Evolutionary conservation across 2,888 invertebrate species (phyloP).

Genomic region (Acleris sparsana): DNA sequence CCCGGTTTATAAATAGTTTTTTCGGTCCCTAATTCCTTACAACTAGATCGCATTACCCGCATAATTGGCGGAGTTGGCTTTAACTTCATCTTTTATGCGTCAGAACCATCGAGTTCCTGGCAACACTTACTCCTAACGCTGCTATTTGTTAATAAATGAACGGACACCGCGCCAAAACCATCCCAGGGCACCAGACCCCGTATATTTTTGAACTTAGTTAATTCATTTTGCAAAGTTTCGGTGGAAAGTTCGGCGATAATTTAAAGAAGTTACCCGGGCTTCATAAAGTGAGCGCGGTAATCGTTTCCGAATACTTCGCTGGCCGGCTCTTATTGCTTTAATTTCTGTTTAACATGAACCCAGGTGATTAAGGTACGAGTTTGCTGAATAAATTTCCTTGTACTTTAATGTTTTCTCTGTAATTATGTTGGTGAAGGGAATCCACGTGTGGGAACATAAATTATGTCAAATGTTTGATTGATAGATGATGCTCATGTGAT

Average conservation of each 20-base stretch:
- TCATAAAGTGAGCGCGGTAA: slow-evolving; percentile 51
- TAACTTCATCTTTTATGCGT: not conserved
- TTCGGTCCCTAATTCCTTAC: too few species aligned
- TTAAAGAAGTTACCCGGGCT: slow-evolving; percentile 53
- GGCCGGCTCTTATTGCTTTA: slow-evolving; percentile 37
- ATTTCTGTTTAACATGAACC: slow-evolving; percentile 32
- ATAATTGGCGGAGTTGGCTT: not conserved
- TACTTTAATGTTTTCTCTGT: slow-evolving; percentile 1
- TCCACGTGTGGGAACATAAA: not conserved
- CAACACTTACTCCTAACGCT: not conserved
- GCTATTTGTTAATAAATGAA: slow-evolving; percentile 21
- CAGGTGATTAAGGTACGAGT: slow-evolving; percentile 25
- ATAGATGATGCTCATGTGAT: too few species aligned
- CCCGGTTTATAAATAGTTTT: too few species aligned
- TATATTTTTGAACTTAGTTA: slow-evolving; percentile 56
- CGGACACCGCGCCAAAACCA: slow-evolving; percentile 38
- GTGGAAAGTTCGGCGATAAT: slow-evolving; percentile 58
- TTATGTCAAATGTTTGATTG: too few species aligned
- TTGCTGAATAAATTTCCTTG: slow-evolving; percentile 12
- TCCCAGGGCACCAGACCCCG: slow-evolving; percentile 40
- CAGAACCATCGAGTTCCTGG: not conserved
- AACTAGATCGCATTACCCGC: too few species aligned
- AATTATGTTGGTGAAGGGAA: not conserved
- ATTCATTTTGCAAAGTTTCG: slow-evolving; percentile 55
- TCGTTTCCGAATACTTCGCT: slow-evolving; percentile 48